Conservation (phyloP, 53 echinoderm and acorn worm species). For the Astropecten irregularis region DNA sequence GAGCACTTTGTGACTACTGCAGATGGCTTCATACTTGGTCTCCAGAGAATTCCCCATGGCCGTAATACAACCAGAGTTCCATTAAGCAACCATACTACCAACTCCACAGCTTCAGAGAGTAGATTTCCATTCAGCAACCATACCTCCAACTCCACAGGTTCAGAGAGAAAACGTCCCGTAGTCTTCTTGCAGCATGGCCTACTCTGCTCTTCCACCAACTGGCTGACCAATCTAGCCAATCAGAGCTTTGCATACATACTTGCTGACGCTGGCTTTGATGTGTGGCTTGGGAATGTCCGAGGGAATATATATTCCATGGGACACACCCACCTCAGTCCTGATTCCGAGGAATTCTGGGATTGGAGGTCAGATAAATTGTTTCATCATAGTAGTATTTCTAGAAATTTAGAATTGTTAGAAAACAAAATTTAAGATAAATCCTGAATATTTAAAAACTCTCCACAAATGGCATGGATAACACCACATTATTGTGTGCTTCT, state of each 20-base stretch:
- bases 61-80: slow-evolving; percentile 46
- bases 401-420: too few species aligned
- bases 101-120: neutral
- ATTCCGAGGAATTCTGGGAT: slow-evolving; percentile 84
- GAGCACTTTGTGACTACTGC: slow-evolving; percentile 72
- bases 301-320: slow-evolving; percentile 83
- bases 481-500: too few species aligned
- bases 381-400: too few species aligned
- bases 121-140: too few species aligned
- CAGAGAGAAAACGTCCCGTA: slow-evolving; percentile 64
- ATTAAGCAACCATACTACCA: neutral
- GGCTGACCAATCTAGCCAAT: slow-evolving; percentile 95
- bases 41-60: slow-evolving; percentile 87
- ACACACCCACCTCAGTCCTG: slow-evolving; percentile 61
- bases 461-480: too few species aligned
- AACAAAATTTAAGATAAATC: too few species aligned
- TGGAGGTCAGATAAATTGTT: slow-evolving; percentile 94
- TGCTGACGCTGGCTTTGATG: slow-evolving; percentile 96
- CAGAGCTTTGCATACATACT: slow-evolving; percentile 91
- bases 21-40: slow-evolving; percentile 90
- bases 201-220: slow-evolving; percentile 90
- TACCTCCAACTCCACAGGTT: neutral
- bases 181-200: slow-evolving; percentile 97
- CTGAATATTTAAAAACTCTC: too few species aligned
- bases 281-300: slow-evolving; percentile 91